Evolutionary conservation across 1,140 invertebrate species (phyloP), one percentile per base, ranked within the genome.

Genomic region (Polypedilum pembai): DNA sequence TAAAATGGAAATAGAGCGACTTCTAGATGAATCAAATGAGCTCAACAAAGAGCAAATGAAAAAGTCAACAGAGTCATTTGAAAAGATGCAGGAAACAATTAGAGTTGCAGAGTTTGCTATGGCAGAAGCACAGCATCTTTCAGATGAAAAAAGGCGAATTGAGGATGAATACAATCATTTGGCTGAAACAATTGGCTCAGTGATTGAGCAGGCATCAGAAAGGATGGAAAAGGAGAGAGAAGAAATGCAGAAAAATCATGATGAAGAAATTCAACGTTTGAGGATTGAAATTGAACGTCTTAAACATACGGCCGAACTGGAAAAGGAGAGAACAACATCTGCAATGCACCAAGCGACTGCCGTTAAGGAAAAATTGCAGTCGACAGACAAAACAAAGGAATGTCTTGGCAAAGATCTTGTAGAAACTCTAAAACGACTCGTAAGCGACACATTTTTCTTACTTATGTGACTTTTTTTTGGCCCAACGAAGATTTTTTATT

Each of bases 61-160:
- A 69, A 69, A 69, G 8, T 69, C 65, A 69, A 18, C 20, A 18
- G 65, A 20, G 18, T 69, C 65, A 69, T 20, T 20, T 69, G 8
- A 18, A 69, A 69, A 69, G 65, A 18, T 69, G 20, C 65, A 69
- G 65, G 65, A 69, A 69, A 21, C 65, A 10, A 69, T 69, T 18
- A 18, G 17, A 18, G 65, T 69, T 5, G 65, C 65, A 7, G 65
- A 69, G 5, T n/a, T 8, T 20, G 65, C 65, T 2, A 69, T 69
- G 65, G 17, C 65, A 7, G 65, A 69, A 69, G 20, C 18, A 18
- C 15, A 69, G 10, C 20, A 18, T n/a, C 20, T 69, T 8, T 10
- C 12, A 10, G 20, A 21, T 10, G 65, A 69, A 18, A 69, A 69
- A 10, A n/a, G 17, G 8, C 1, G 8, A 18, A n/a, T 69, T 18